phyloP scores from a whole-genome alignment of 1,140 invertebrate species.

The Pseudomyrmex pallidus region DNA sequence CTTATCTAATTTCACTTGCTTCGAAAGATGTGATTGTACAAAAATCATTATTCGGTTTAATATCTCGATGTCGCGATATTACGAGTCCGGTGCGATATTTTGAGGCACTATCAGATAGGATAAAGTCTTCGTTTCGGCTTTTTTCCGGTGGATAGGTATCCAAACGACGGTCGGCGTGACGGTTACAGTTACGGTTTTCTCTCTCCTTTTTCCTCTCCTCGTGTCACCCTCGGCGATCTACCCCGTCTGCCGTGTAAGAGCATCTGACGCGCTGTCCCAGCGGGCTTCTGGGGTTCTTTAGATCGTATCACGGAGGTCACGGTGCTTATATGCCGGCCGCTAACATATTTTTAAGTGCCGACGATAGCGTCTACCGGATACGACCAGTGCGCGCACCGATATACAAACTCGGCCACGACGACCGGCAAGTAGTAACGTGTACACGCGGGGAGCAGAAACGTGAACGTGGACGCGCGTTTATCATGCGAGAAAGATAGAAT shows the following conservation, averaged over 20 bases:
- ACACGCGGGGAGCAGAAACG: constrained; percentile 21
- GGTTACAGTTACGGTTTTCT: constrained; percentile 80
- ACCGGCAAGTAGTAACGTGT: not conserved
- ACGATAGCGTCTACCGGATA: constrained; percentile 74
- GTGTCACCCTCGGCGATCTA: constrained; percentile 62
- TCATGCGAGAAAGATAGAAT: constrained; percentile 38
- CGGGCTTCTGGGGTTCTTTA: constrained; percentile 72
- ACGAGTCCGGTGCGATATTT: constrained; percentile 43
- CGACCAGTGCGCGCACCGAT: constrained; percentile 51
- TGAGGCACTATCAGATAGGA: constrained; percentile 36
- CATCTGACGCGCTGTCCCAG: constrained; percentile 78
- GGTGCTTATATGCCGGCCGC: constrained; percentile 82
- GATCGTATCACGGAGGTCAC: constrained; percentile 85
- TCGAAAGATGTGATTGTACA: not conserved
- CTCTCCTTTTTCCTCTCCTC: constrained; percentile 63
- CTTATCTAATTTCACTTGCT: too few species aligned
- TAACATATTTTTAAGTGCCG: constrained; percentile 85
- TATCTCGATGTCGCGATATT: constrained; percentile 22
- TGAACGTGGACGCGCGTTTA: constrained; percentile 36
- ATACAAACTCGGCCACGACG: constrained; percentile 17
- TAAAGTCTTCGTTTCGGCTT: constrained; percentile 62
- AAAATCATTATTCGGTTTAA: not conserved
- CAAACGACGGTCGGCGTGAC: constrained; percentile 64
- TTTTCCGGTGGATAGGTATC: constrained; percentile 62
- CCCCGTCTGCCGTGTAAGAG: constrained; percentile 67